Base-by-base conservation (phyloP, 2,113 vertebrate species). In the Lota lota region DNA sequence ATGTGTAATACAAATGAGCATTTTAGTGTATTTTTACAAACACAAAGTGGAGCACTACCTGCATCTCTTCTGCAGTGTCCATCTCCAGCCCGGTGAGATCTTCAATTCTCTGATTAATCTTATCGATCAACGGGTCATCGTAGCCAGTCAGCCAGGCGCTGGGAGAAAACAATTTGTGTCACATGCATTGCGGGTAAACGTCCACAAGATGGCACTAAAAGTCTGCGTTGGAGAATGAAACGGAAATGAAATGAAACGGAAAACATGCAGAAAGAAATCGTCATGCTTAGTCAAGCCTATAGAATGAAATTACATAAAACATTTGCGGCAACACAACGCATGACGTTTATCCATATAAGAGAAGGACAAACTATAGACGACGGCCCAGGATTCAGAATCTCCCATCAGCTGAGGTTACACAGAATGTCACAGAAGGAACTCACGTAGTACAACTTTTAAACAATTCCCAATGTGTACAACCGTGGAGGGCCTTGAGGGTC, bases 31-130 rank as follows among this genome's bases (percentile, higher is more conserved):
- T n/a, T 16, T n/a, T 18, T 60, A 22, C 40, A 22, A 18, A 19
- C 5, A 63, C 33, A 57, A 24, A 50, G 19, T 0, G 16, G 17
- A 33, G 17, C 59, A 10, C 77, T 74, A 92, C 91, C 94, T 99
- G 97, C 10, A 99, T 90, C 65, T 99, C 97, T 73, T 99, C 97
- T 67, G 97, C 97, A 21, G 97, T 99, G 81, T 95, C 94, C 82
- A 99, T 92, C 78, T 99, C 95, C 10, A 99, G 87, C 7, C 97
- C 97, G 0, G 97, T 98, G 14, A 99, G 76, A 82, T 94, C 94
- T 82, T 99, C 94, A 83, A 99, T 96, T 76, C 97, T 88, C 64
- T 93, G 89, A 88, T 98, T 99, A 74, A 99, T 95, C 36, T 50
- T 91, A 0, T 90, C 93, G 19, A 99, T 90, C 65, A 96, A 87